Base-by-base conservation (phyloP, 2,888 invertebrate species). In the Acanthacorydalis orientalis region DNA sequence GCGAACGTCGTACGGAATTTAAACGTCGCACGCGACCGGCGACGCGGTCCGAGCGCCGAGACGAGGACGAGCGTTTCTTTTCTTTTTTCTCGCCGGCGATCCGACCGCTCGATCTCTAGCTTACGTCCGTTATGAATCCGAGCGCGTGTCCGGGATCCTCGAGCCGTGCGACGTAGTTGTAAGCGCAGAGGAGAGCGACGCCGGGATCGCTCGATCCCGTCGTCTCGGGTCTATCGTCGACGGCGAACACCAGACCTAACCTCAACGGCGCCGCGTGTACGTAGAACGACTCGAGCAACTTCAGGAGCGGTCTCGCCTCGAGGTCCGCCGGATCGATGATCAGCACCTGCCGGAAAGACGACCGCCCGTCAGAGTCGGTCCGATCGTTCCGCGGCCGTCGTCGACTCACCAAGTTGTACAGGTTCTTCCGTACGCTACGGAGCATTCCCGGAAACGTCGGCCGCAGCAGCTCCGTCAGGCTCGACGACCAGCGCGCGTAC, bases 391-490 rank as follows among this genome's bases (percentile, higher is more conserved):
- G 38, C 37, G 49, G 12, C 16, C 15, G 10, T 6, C 23, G 23
- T 23, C 6, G 3, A 9, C 10, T 37, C 61, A 82, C 85, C 61
- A 88, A 73, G 66, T 88, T 87, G 57, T 86, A 88, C 23, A 95
- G 73, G 67, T 92, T 91, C 56, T 85, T 78, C 49, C 86, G 74
- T 56, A 90, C 74, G 60, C 87, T 88, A 52, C 97, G 72, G 51
- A 98, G 69, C 93, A 97, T 96, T 48, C 97, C 97, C 1, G 96
- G 96, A 61, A 93, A 98, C 0, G 93, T 91, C n/a, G 97, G 96
- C 50, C 95, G 73, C 52, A 98, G 69, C 51, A 98, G 69, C 58
- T 96, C 92, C 70, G 86, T 86, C 47, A 90, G 77, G 35, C 86
- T 87, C 1, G 79, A 72, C 0, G 92, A 86, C 97, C 96, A 98